Conservation (phyloP, 2,888 invertebrate genomes). For the Aquatica leii region DNA sequence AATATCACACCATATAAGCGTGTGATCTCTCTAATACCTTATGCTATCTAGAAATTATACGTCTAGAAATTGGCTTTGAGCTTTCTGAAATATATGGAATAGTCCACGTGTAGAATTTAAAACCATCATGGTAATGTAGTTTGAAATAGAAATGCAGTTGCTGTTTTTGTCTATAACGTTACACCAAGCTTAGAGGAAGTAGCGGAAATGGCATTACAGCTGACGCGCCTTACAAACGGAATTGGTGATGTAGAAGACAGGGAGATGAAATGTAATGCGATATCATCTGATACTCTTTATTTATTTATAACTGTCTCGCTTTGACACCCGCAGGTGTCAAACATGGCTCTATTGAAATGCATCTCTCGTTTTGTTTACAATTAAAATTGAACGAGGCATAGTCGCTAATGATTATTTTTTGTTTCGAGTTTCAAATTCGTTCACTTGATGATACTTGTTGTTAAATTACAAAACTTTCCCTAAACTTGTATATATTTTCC, state of each 20-base stretch:
- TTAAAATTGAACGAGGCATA: background rate
- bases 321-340: conserved; percentile 23
- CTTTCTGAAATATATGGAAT: conserved; percentile 13
- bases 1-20: background rate
- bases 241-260: conserved; percentile 37
- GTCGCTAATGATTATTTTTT: too few species aligned
- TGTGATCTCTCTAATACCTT: conserved; percentile 18
- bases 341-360: conserved; percentile 2
- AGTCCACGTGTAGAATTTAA: conserved; percentile 11
- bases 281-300: conserved; percentile 42
- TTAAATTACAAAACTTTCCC: background rate
- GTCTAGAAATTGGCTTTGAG: conserved; percentile 14
- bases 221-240: conserved; percentile 38
- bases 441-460: background rate
- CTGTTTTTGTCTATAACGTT: conserved; percentile 8
- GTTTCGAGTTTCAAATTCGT: too few species aligned
- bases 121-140: conserved; percentile 5
- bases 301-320: conserved; percentile 40
- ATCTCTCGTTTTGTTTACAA: conserved; percentile 4
- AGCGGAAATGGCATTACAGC: conserved; percentile 31
- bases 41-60: conserved; percentile 19
- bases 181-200: conserved; percentile 3
- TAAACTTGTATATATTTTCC: too few species aligned
- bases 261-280: conserved; percentile 42
- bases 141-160: conserved; percentile 17